phyloP scores from a whole-genome alignment of 2,888 invertebrate species.

The Diadegma fenestrale region DNA sequence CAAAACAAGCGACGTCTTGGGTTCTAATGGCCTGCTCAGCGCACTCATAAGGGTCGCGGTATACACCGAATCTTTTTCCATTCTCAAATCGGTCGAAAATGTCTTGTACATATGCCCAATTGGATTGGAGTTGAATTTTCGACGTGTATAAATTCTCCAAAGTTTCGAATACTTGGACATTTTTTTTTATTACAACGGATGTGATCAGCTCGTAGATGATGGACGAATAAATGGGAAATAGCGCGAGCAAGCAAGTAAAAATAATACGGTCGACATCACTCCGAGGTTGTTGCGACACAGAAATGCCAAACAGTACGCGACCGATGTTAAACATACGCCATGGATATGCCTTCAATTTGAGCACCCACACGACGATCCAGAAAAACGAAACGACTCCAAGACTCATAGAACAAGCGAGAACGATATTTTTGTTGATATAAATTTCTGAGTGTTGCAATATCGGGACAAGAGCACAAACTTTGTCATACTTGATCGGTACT shows the following conservation, averaged over 20 bases:
- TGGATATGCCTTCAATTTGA: slow-evolving; percentile 5
- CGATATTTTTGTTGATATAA: neutral
- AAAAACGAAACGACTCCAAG: slow-evolving; percentile 3
- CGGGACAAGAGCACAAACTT: slow-evolving; percentile 61
- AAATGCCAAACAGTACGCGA: slow-evolving; percentile 56
- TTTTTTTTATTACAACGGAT: slow-evolving; percentile 23
- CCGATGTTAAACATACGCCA: slow-evolving; percentile 58
- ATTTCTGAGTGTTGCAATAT: slow-evolving; percentile 12
- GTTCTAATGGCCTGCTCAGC: too few relatives aligned
- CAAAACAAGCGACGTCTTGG: too few relatives aligned
- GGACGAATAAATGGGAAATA: slow-evolving; percentile 44
- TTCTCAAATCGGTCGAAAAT: too few relatives aligned
- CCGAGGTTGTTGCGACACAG: slow-evolving; percentile 23
- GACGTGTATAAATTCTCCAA: slow-evolving; percentile 63
- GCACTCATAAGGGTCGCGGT: too few relatives aligned
- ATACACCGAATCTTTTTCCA: too few relatives aligned
- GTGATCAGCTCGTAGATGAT: slow-evolving; percentile 64
- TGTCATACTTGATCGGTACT: too few relatives aligned
- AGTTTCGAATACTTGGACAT: slow-evolving; percentile 30
- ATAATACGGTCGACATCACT: slow-evolving; percentile 56
- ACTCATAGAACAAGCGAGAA: slow-evolving; percentile 9
- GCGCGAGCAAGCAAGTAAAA: slow-evolving; percentile 47
- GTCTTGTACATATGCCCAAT: too few relatives aligned
- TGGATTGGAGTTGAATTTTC: too few relatives aligned
- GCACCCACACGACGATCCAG: slow-evolving; percentile 11